phyloP scores from a whole-genome alignment of 2,113 vertebrate genomes.

The Callipepla squamata region DNA sequence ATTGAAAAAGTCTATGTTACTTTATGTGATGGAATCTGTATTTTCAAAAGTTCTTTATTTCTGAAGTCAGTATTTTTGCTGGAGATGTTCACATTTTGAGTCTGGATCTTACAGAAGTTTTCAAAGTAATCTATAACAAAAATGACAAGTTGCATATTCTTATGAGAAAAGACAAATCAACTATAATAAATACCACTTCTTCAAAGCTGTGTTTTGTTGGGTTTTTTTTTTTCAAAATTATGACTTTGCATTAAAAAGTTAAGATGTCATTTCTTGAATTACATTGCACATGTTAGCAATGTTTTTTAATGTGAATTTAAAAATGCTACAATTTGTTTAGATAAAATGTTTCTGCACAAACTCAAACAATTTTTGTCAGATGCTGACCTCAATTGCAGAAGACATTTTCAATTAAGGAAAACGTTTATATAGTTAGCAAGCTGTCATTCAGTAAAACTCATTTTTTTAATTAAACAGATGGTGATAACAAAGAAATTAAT shows the following conservation, averaged over 20 bases:
- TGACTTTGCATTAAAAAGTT: not conserved
- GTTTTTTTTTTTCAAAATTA: slow-evolving; percentile 29
- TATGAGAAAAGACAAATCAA: not conserved
- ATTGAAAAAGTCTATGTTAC: not conserved
- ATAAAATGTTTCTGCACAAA: slow-evolving; percentile 59
- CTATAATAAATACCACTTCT: slow-evolving; percentile 6
- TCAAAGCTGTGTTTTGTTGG: not conserved
- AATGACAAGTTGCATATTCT: not conserved
- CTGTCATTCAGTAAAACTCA: slow-evolving; percentile 78
- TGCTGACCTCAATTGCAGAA: slow-evolving; percentile 71
- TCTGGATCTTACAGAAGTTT: not conserved
- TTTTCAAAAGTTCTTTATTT: not conserved
- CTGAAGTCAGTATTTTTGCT: not conserved
- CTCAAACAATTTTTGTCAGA: slow-evolving; percentile 70
- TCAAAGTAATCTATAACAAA: not conserved
- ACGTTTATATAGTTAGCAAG: slow-evolving; percentile 73
- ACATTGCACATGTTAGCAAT: slow-evolving; percentile 32
- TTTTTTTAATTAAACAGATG: slow-evolving; percentile 83
- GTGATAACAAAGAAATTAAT: slow-evolving; percentile 82
- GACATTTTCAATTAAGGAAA: slow-evolving; percentile 76
- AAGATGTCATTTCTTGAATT: slow-evolving; percentile 21
- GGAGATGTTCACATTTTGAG: not conserved
- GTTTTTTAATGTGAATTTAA: slow-evolving; percentile 61
- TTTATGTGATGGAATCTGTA: not conserved
- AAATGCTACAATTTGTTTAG: slow-evolving; percentile 66